Evolutionary conservation across 2,797 vertebrate species (phyloP), one percentile per base, ranked within the genome.

Genomic region (Anomalospiza imberbis): DNA sequence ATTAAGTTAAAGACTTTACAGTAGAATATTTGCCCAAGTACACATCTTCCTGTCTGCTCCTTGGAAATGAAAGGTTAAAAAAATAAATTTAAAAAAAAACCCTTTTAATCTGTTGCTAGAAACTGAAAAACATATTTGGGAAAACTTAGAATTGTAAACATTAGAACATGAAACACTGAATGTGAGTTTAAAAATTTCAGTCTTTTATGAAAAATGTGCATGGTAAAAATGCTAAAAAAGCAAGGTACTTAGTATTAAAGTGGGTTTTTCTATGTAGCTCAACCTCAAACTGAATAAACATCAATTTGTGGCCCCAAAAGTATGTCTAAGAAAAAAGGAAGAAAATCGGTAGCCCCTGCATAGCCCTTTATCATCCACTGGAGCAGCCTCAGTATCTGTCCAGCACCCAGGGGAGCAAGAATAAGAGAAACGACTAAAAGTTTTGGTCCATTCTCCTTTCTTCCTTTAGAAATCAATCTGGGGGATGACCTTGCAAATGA

Each of bases 71-170:
- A 65, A 57, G 5, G 3, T 17, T 5, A 8, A 32, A 83, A n/a
- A 26, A 10, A 32, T 13, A 13, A 28, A 9, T 36, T 19, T 16
- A 13, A 1, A 40, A 61, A 61, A 38, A 60, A 4, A 7, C 0
- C n/a, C n/a, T n/a, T 76, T 36, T n/a, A 71, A 34, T 38, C 31
- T 70, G 24, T 31, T 48, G 13, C 32, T 61, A 74, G 22, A 42
- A 93, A 45, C 22, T 32, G 19, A 63, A 90, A 80, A 86, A 32
- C 0, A 0, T 42, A 10, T 60, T 72, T 76, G 17, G n/a, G 24
- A 58, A 81, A 84, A 53, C 25, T 29, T 13, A 32, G 45, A 60
- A 38, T 11, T 70, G 18, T 51, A 78, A 94, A 17, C 6, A 25
- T 61, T 12, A 36, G 24, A 83, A 61, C 14, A n/a, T 4, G 26